Conservation (phyloP, 2,888 invertebrate genomes). For the Panzeria rudis region DNA sequence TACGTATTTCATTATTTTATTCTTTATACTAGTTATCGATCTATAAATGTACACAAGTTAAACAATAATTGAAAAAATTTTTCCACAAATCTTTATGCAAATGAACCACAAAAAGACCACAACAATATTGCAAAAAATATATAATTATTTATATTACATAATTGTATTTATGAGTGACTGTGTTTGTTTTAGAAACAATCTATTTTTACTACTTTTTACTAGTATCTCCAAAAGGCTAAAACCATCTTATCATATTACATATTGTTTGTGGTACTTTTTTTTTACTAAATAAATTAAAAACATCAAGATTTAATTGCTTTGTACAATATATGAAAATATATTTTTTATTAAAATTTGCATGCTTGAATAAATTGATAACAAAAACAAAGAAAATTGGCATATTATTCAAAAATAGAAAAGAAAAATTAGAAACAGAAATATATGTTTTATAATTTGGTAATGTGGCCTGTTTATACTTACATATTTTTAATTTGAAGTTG, state of each 20-base stretch:
- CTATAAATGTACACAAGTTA: not conserved
- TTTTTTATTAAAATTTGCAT: conserved; percentile 38
- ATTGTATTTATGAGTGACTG: not conserved
- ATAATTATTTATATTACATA: conserved; percentile 16
- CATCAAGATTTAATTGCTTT: conserved; percentile 37
- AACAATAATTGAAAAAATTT: not conserved
- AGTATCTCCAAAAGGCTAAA: not conserved
- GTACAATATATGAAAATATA: not conserved
- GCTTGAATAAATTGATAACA: conserved; percentile 46
- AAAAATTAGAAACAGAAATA: too few relatives aligned
- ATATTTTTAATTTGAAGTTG: not conserved
- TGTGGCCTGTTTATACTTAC: not conserved
- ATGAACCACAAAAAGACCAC: conserved; percentile 16
- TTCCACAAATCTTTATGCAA: conserved; percentile 5
- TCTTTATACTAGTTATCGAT: too few relatives aligned
- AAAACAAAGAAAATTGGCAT: not conserved
- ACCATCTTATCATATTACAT: conserved; percentile 13
- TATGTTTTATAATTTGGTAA: not conserved
- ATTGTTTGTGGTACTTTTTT: conserved; percentile 22
- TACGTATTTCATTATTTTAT: too few relatives aligned
- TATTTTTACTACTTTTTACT: not conserved
- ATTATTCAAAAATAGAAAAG: too few relatives aligned
- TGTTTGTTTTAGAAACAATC: not conserved
- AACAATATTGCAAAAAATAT: not conserved
- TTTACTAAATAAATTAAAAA: conserved; percentile 42